phyloP scores from a whole-genome alignment of 2,888 invertebrate genomes.

The Nephrotoma guestfalica region DNA sequence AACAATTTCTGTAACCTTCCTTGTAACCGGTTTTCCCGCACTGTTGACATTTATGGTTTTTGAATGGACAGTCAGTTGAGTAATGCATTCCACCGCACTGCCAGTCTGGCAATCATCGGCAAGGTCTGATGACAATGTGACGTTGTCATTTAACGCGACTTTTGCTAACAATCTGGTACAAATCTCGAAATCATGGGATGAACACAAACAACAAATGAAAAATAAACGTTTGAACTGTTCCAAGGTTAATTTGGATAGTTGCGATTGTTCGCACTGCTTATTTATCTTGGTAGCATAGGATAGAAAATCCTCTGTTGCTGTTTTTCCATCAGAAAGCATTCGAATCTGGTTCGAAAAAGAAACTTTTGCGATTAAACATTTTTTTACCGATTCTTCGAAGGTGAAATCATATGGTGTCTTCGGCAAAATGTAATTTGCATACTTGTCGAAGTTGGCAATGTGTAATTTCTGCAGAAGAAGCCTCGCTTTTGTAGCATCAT shows the following conservation, averaged over 20 bases:
- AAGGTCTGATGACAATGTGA: background rate
- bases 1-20: conserved; percentile 9
- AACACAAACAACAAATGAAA: conserved; percentile 11
- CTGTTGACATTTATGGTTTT: conserved; percentile 10
- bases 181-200: conserved; percentile 11
- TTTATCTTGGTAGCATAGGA: conserved; percentile 8
- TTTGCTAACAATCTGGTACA: conserved; percentile 12
- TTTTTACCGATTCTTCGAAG: background rate
- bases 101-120: conserved; percentile 12
- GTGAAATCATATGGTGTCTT: too few species aligned
- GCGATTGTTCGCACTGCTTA: conserved; percentile 12
- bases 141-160: conserved; percentile 1
- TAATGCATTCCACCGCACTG: conserved; percentile 13
- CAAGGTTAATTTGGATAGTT: conserved; percentile 9
- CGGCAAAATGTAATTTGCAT: too few species aligned
- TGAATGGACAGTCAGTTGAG: conserved; percentile 7
- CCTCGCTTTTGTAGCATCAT: background rate
- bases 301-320: too few species aligned
- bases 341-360: background rate
- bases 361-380: conserved; percentile 1
- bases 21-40: conserved; percentile 10
- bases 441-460: too few species aligned
- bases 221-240: conserved; percentile 15
- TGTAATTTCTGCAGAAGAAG: background rate
- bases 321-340: background rate